Evolutionary conservation across 2,113 vertebrate genomes (phyloP).

Genomic region (Polypterus senegalus): DNA sequence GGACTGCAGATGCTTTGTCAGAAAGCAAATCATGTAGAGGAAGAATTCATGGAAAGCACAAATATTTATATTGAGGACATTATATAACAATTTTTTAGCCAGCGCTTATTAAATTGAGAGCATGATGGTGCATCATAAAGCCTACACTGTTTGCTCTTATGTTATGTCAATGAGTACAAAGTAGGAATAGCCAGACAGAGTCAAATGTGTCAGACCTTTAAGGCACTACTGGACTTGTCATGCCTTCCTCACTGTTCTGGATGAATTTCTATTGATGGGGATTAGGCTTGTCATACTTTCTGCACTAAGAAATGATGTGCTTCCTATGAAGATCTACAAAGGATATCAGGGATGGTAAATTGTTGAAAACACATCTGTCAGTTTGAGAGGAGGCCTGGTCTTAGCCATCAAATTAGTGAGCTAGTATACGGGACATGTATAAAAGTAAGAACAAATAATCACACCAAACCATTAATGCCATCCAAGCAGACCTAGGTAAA

Average conservation of each 20-base stretch:
- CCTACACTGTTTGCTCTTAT: too few species aligned
- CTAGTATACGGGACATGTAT: background rate
- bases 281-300: conserved; percentile 5
- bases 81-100: background rate
- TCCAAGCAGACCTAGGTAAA: background rate
- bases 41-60: background rate
- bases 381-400: background rate
- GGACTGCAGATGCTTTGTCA: conserved; percentile 6
- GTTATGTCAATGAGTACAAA: background rate
- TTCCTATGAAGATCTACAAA: background rate
- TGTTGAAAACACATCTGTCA: background rate
- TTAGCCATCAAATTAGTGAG: background rate
- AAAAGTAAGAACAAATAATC: background rate
- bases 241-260: background rate
- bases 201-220: background rate
- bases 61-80: conserved; percentile 9
- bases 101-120: background rate
- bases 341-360: background rate
- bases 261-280: conserved; percentile 7
- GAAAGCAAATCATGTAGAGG: background rate
- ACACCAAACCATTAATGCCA: background rate
- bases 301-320: conserved; percentile 1
- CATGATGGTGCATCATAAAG: conserved; percentile 1
- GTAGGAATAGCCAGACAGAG: background rate
- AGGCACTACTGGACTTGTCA: background rate